A percentile compares a stretch with the other conserved stretches of the same genome.
These are phyloP conservation scores for Forbesichthys agassizii DNA, from an alignment of 2,113 vertebrate genomes.

Conservation along the genomic window DNA sequence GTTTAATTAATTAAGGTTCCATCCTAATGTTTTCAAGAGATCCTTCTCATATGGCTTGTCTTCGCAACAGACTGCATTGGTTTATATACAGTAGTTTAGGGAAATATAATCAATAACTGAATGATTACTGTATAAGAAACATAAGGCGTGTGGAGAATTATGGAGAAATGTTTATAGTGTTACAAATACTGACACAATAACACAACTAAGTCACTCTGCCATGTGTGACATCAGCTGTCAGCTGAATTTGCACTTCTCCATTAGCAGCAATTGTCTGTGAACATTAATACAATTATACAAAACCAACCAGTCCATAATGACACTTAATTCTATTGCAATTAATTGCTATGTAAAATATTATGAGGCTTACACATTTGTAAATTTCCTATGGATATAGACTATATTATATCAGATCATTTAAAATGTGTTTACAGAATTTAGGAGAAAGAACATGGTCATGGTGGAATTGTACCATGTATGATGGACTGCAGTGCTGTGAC, in stretches of 20 bases:
- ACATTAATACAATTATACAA: background rate
- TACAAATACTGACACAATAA: too few relatives aligned
- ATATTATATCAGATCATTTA: constrained; percentile 13
- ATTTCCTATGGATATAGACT: background rate
- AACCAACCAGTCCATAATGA: background rate
- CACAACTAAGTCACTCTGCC: background rate
- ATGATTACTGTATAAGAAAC: too few relatives aligned
- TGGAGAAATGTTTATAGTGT: too few relatives aligned
- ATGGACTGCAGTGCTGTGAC: background rate
- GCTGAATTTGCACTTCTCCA: background rate
- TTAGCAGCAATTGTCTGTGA: background rate
- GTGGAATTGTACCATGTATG: constrained; percentile 7
- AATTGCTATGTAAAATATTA: constrained; percentile 3
- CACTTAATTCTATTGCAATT: background rate
- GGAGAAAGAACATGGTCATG: background rate
- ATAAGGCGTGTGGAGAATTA: too few relatives aligned
- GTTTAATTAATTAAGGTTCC: too few relatives aligned
- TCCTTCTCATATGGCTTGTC: too few relatives aligned
- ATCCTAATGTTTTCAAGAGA: too few relatives aligned
- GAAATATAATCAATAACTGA: too few relatives aligned
- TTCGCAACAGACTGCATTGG: too few relatives aligned
- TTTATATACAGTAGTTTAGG: too few relatives aligned
- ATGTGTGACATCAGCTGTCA: background rate
- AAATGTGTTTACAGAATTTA: background rate
- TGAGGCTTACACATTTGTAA: background rate